These are phyloP conservation scores for Meta bourneti DNA, from an alignment of 2,888 invertebrate species.

Conservation along the genomic window DNA sequence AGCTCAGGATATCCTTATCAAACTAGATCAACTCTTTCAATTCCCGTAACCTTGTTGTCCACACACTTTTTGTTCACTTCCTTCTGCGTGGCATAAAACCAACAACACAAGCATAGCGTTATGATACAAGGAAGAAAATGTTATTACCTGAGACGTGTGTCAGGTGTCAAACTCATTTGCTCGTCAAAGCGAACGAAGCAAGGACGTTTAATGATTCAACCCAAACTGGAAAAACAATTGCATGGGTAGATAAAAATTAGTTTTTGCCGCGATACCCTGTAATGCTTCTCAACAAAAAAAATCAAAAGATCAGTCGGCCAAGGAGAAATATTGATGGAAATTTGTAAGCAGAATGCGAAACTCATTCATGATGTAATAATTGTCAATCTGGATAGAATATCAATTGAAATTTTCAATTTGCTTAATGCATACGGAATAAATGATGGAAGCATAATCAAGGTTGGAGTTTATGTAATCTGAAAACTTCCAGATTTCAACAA, in stretches of 20 bases:
- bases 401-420: background rate
- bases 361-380: background rate
- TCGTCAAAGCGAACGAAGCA: conserved; percentile 3
- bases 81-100: background rate
- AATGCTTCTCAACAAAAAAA: background rate
- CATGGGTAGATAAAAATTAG: background rate
- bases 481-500: too few relatives aligned
- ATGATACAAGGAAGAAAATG: conserved; percentile 7
- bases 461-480: too few relatives aligned
- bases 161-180: conserved; percentile 42
- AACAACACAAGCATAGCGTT: too few relatives aligned
- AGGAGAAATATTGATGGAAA: background rate
- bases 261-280: background rate
- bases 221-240: background rate
- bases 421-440: too few relatives aligned
- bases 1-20: background rate
- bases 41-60: background rate
- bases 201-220: conserved; percentile 16
- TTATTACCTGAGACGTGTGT: conserved; percentile 25
- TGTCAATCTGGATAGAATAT: background rate
- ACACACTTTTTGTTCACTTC: background rate
- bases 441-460: too few relatives aligned
- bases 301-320: background rate
- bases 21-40: background rate
- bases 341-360: background rate